These are phyloP conservation scores for Centrocercus urophasianus DNA, from an alignment of 2,113 vertebrate genomes.

Conservation along the genomic window DNA sequence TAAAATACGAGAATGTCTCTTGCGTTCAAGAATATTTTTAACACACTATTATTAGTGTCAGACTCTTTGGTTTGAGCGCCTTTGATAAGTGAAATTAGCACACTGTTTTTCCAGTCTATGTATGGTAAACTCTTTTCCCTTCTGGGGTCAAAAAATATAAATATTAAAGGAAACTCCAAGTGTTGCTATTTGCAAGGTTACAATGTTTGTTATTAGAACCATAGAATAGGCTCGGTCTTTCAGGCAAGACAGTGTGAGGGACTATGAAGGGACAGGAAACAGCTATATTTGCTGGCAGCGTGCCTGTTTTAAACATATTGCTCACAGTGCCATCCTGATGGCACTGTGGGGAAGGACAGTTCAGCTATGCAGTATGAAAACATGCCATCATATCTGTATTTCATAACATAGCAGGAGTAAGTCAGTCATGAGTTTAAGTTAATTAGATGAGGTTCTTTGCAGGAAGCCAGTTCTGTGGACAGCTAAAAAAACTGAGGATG, in stretches of 20 bases:
- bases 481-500: conserved; percentile 84
- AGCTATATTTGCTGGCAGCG: conserved; percentile 33
- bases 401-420: conserved; percentile 48
- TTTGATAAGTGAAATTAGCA: conserved; percentile 66
- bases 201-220: conserved; percentile 76
- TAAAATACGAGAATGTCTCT: conserved; percentile 24
- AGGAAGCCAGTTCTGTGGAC: conserved; percentile 78
- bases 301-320: conserved; percentile 40
- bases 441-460: conserved; percentile 76
- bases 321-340: conserved; percentile 66
- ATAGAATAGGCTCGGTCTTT: conserved; percentile 21
- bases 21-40: not conserved
- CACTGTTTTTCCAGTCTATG: conserved; percentile 64
- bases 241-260: not conserved
- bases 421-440: conserved; percentile 49
- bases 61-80: conserved; percentile 27
- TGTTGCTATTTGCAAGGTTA: conserved; percentile 66
- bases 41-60: conserved; percentile 43
- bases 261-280: conserved; percentile 56
- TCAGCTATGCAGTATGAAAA: conserved; percentile 71
- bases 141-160: conserved; percentile 72
- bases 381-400: conserved; percentile 56
- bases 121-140: conserved; percentile 70
- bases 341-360: conserved; percentile 48
- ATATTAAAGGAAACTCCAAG: conserved; percentile 64